phyloP scores from a whole-genome alignment of 2,113 vertebrate genomes.

The Nycticorax nycticorax region DNA sequence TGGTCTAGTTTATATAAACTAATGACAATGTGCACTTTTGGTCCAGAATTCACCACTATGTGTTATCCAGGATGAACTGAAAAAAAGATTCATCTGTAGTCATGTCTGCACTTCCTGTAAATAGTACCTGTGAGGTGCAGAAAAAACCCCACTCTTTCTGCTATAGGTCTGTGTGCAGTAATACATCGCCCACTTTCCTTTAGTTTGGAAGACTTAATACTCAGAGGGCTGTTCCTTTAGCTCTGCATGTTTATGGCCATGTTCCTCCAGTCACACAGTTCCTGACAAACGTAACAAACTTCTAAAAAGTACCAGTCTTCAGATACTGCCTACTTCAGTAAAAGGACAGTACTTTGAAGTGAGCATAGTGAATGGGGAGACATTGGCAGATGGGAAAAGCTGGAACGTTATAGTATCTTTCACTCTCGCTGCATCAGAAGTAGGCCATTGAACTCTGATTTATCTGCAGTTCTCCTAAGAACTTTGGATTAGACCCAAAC shows the following conservation, averaged over 20 bases:
- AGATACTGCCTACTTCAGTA: neutral
- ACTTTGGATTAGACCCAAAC: conserved; percentile 3
- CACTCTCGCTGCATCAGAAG: neutral
- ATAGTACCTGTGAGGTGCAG: neutral
- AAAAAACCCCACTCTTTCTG: neutral
- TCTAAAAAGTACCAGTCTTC: neutral
- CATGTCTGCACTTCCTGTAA: neutral
- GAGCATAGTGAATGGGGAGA: neutral
- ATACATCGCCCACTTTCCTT: neutral
- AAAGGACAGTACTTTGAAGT: neutral
- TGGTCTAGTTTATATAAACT: neutral
- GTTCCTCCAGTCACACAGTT: neutral
- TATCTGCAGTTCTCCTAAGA: conserved; percentile 14
- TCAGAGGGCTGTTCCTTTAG: neutral
- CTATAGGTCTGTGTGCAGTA: neutral
- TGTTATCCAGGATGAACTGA: neutral
- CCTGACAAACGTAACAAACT: neutral
- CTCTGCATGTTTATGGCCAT: neutral
- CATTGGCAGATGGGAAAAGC: neutral
- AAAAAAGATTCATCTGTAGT: neutral
- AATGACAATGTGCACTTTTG: neutral
- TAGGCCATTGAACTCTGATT: neutral
- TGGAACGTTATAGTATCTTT: neutral
- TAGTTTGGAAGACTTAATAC: neutral
- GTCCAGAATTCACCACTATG: neutral